These are phyloP conservation scores for Semicossyphus pulcher DNA, from an alignment of 2,113 vertebrate genomes.

Conservation along the genomic window DNA sequence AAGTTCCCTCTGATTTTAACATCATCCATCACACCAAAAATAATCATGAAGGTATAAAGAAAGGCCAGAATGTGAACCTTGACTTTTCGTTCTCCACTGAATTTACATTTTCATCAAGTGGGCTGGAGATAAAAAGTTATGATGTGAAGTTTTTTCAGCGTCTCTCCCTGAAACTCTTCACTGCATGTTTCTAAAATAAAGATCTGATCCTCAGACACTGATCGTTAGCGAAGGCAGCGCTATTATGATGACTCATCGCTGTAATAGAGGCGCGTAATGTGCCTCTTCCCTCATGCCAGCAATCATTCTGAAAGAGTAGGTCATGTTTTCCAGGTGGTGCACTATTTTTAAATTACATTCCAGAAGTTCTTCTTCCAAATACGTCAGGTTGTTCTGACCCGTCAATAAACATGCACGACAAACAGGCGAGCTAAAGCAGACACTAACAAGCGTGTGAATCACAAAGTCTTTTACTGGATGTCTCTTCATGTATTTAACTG, in stretches of 20 bases:
- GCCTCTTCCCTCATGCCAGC: slow-evolving; percentile 9
- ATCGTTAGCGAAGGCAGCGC: background rate
- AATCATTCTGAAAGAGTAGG: slow-evolving; percentile 11
- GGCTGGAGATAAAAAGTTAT: background rate
- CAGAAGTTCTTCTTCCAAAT: background rate
- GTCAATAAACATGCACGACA: slow-evolving; percentile 16
- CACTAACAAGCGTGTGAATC: background rate
- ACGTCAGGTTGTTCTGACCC: slow-evolving; percentile 1
- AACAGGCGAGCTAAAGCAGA: background rate
- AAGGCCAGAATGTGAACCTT: background rate
- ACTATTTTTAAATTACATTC: slow-evolving; percentile 5
- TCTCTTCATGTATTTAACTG: background rate
- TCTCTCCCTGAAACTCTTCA: background rate
- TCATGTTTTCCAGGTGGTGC: slow-evolving; percentile 16
- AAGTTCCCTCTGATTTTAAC: too few relatives aligned
- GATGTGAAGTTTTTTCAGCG: background rate
- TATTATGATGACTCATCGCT: slow-evolving; percentile 34
- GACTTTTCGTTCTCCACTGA: background rate
- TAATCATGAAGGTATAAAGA: too few relatives aligned
- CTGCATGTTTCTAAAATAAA: slow-evolving; percentile 5
- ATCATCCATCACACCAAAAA: too few relatives aligned
- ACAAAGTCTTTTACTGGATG: background rate
- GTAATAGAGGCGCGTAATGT: slow-evolving; percentile 9
- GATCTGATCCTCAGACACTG: background rate
- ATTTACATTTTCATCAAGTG: background rate